These are phyloP conservation scores for Lutraria lutraria DNA, from an alignment of 2,888 invertebrate genomes.

Conservation along the genomic window DNA sequence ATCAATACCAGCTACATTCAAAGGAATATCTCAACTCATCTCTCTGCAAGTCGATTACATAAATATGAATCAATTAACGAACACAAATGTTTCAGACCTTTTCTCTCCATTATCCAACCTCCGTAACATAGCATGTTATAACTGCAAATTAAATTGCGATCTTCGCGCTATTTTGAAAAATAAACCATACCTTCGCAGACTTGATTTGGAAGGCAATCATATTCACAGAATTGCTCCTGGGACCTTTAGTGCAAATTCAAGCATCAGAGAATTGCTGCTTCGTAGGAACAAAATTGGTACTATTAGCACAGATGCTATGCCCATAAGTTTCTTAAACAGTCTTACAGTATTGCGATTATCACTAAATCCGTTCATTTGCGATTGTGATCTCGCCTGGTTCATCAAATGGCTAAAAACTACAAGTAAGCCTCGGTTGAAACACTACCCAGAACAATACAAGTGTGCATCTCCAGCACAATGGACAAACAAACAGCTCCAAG, in stretches of 20 bases:
- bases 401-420: too few species aligned
- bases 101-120: not conserved
- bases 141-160: not conserved
- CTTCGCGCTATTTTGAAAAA: not conserved
- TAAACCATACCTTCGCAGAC: not conserved
- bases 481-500: not conserved
- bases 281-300: conserved; percentile 10
- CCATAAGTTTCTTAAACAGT: not conserved
- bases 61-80: conserved; percentile 7
- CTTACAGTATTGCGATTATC: not conserved
- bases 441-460: not conserved
- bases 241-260: too few species aligned
- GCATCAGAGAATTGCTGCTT: not conserved
- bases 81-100: too few species aligned
- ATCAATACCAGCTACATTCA: conserved; percentile 10
- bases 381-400: too few species aligned
- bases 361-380: too few species aligned
- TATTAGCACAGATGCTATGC: not conserved
- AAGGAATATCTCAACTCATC: not conserved
- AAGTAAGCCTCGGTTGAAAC: not conserved
- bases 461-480: not conserved
- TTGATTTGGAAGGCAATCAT: conserved; percentile 7
- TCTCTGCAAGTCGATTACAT: not conserved
- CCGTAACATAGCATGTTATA: not conserved
- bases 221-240: not conserved